These are phyloP conservation scores for Digitonthophagus gazella DNA, from an alignment of 2,888 invertebrate genomes.

Conservation along the genomic window DNA sequence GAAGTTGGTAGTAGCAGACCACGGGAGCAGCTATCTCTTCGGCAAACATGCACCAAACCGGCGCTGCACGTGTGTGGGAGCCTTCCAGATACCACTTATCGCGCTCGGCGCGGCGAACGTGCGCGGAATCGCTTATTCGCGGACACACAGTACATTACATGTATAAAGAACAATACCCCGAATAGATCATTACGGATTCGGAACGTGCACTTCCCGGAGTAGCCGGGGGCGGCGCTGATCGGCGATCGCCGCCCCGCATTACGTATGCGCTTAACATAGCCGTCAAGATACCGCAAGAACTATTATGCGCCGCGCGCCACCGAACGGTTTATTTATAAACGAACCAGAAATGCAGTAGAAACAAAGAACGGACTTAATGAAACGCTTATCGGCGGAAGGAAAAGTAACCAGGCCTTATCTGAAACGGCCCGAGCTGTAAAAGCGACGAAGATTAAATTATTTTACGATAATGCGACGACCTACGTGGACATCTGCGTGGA, in stretches of 20 bases:
- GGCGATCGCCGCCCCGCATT: constrained; percentile 18
- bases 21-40: background rate
- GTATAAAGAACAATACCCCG: constrained; percentile 47
- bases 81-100: constrained; percentile 31
- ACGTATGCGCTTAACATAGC: constrained; percentile 27
- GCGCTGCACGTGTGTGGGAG: constrained; percentile 1
- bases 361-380: background rate
- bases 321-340: constrained; percentile 24
- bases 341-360: background rate
- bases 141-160: constrained; percentile 29
- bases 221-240: constrained; percentile 22
- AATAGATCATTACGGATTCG: constrained; percentile 46
- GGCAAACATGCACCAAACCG: background rate
- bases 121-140: constrained; percentile 46
- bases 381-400: background rate
- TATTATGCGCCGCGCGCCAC: constrained; percentile 22
- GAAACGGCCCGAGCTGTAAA: background rate
- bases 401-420: background rate
- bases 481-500: background rate
- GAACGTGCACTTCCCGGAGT: constrained; percentile 38
- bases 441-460: background rate
- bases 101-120: constrained; percentile 41
- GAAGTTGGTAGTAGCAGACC: background rate
- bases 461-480: background rate
- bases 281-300: constrained; percentile 27